These are phyloP conservation scores for Nephrotoma appendiculata DNA, from an alignment of 2,888 invertebrate species.

Conservation along the genomic window DNA sequence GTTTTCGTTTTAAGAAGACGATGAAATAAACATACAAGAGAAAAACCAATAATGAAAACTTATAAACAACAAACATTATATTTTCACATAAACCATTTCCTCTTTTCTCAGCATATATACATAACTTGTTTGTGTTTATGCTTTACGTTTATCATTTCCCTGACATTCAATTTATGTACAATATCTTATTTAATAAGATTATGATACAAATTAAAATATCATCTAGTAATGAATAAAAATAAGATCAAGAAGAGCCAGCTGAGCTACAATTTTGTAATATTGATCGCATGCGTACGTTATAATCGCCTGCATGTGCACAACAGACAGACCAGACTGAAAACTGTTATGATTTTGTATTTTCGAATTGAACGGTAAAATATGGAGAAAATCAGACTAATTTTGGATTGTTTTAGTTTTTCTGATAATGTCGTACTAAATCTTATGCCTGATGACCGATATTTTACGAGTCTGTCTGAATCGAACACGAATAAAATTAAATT, in stretches of 20 bases:
- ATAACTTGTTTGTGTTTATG: neutral
- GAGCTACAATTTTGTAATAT: neutral
- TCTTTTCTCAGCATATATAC: neutral
- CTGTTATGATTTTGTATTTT: neutral
- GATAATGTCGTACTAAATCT: neutral
- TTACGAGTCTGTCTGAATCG: neutral
- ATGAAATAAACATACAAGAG: neutral
- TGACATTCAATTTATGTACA: neutral
- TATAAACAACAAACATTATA: neutral
- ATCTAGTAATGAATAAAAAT: neutral
- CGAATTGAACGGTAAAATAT: neutral
- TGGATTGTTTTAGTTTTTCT: neutral
- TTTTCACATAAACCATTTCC: neutral
- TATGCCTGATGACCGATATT: neutral
- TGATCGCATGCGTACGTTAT: neutral
- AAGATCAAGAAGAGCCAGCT: neutral
- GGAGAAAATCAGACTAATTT: constrained; percentile 2
- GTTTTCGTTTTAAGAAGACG: neutral
- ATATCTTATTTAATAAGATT: too few species aligned
- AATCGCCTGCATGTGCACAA: neutral
- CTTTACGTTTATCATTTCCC: neutral
- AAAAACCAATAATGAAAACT: neutral
- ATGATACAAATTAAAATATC: neutral
- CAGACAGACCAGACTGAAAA: neutral
- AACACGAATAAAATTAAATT: neutral